Percentiles rank a stretch among this genome's conserved stretches.
phyloP scores from a whole-genome alignment of 2,888 invertebrate genomes.

The Lithosia quadra region DNA sequence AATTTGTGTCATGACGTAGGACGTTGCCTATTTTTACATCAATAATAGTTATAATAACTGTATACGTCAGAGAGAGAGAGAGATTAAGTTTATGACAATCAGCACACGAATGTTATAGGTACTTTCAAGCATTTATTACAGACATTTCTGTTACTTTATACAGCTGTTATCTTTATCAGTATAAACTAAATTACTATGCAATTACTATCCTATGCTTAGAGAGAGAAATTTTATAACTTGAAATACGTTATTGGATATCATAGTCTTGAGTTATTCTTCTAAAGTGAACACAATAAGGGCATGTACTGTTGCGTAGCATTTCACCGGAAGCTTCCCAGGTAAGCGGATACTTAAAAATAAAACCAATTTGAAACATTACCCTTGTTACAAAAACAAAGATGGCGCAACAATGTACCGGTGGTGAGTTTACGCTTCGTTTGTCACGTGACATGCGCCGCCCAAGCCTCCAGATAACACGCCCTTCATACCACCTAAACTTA shows the following conservation, averaged over 20 bases:
- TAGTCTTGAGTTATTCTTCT: neutral
- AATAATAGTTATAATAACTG: no score
- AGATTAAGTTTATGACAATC: no score
- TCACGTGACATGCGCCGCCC: slow-evolving; percentile 78
- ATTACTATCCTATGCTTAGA: neutral
- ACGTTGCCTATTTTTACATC: no score
- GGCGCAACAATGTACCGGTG: slow-evolving; percentile 72
- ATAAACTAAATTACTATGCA: no score
- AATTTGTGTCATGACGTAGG: no score
- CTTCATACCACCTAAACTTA: slow-evolving; percentile 60
- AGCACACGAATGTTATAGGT: no score
- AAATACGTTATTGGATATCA: no score
- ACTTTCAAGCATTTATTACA: neutral
- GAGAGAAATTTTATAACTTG: neutral
- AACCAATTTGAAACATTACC: slow-evolving; percentile 56
- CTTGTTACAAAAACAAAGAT: slow-evolving; percentile 74
- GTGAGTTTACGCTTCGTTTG: slow-evolving; percentile 74
- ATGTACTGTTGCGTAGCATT: slow-evolving; percentile 6
- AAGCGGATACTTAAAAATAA: slow-evolving; percentile 52
- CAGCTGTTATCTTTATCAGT: no score
- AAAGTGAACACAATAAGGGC: neutral
- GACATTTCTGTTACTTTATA: no score
- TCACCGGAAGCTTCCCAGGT: slow-evolving; percentile 45
- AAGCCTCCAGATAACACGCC: slow-evolving; percentile 74
- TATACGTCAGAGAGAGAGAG: no score